Evolutionary conservation across 2,113 vertebrate species (phyloP), one percentile per base, ranked within the genome.

Genomic region (Corythornis vintsioides): DNA sequence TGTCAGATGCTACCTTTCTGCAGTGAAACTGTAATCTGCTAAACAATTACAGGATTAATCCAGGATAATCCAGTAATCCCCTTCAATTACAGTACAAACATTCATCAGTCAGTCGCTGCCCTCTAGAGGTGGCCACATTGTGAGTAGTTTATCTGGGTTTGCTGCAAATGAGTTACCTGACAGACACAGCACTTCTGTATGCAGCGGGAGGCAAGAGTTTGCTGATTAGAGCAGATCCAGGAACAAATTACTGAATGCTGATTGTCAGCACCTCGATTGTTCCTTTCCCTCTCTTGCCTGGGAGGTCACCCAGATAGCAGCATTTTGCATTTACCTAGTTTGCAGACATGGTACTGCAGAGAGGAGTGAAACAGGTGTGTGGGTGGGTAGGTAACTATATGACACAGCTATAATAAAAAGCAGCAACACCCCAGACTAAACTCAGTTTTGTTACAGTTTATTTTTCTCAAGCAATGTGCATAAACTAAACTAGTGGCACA

Each of bases 151-250:
- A 4, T 19, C 4, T 1, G 60, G 21, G 8, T 3, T 29, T 24
- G 57, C 70, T 16, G 65, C n/a, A 8, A 5, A 3, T 1, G 8
- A 16, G 29, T 15, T 52, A 1, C 0, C 50, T 13, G 75, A 2
- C 33, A 48, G 10, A 61, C 35, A 0, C 0, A 40, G 33, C 10
- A 1, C 1, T 40, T 47, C 52, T 6, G 43, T 18, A 1, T 4
- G 11, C 9, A 15, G 48, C 35, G 3, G 55, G 12, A 70, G 48
- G 52, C 13, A 67, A 25, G 40, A 7, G 11, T 9, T 18, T 40
- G 42, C 35, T n/a, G 69, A 16, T 57, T 22, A 17, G 28, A 25
- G 5, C 0, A 10, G 57, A 28, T 5, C 45, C 77, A 33, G 38
- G 25, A 35, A 25, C 24, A 33, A 50, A 79, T 66, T 31, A 17